Evolutionary conservation across 2,113 vertebrate species (phyloP), one percentile per base, ranked within the genome.

Genomic region (Emberiza fucata): DNA sequence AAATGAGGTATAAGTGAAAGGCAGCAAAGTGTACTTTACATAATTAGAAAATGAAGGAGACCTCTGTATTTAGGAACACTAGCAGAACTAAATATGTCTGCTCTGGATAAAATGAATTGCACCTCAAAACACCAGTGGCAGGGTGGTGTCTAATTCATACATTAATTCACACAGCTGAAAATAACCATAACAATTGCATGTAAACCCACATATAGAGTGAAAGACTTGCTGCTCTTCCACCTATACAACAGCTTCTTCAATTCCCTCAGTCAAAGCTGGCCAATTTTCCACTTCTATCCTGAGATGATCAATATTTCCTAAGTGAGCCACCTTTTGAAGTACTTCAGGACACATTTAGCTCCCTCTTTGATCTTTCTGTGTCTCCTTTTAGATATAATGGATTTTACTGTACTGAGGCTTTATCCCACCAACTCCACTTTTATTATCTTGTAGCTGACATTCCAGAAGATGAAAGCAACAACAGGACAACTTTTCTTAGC

Each of bases 371-470:
- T 95, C 91, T 96, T 94, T 90, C 88, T 25, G 72, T 81, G 42
- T 92, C 81, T 96, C 75, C 72, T 92, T 96, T 97, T 90, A 96
- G 83, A 87, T 75, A 57, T 71, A 97, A 95, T 40, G 39, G 91
- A 94, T 94, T 96, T 88, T 93, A 65, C 60, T 93, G 28, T 48
- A 50, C 37, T 88, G 29, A 87, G 66, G 51, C 40, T 75, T 95
- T 76, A 31, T 95, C 72, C 39, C 61, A 92, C 64, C 81, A 89
- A 50, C 54, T 92, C 22, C 63, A 72, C 40, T 81, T 66, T 95
- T 64, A 33, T 88, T 92, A 92, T 56, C n/a, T 22, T 79, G 69
- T 70, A 78, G 39, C 60, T 92, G 70, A 76, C 82, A 94, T 86
- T 86, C 31, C 29, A 75, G 54, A 86, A 95, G 61, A 85, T 64